Base-by-base conservation (phyloP, 2,888 invertebrate species). In the Miltochrista miniata region DNA sequence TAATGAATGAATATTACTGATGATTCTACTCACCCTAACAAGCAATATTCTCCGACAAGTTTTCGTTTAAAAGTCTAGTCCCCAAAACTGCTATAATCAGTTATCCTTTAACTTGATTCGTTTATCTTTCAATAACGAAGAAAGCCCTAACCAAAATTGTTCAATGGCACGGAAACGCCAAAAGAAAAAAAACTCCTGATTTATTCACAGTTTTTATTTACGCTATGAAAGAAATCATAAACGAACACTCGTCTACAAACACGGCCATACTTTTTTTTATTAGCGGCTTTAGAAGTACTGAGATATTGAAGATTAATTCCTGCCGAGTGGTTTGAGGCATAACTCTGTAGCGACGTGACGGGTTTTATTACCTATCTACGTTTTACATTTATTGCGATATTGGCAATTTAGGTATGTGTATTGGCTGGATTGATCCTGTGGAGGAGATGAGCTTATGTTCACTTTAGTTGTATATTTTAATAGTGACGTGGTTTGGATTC, bases 101-200 rank as follows among this genome's bases (percentile, higher is more conserved):
- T n/a, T 46, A 40, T 49, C n/a, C 31, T 34, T 44, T 47, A 45
- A 47, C 37, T 44, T 41, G 31, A 12, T 9, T 38, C 43, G 47
- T 60, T 36, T 48, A 18, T 54, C 44, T 45, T 47, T 43, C 49
- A 50, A 57, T 58, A 57, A 57, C 56, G 48, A 44, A 35, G 31
- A 45, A 48, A 61, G 53, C 52, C 52, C 35, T 53, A 54, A 57
- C 61, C 34, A 24, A 37, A 64, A 61, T 66, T 69, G 60, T 56
- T 63, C 61, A 72, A 69, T 69, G 63, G 55, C 49, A 60, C 52
- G 60, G 57, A 68, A 67, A 59, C 61, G 40, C 45, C 42, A 35
- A 56, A 48, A 48, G 48, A 63, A 64, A 68, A 70, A 64, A 71
- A 64, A 67, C 57, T 64, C 41, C 45, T 59, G 60, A 70, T 71